Evolutionary conservation across 2,113 vertebrate species (phyloP), one percentile per base, ranked within the genome.

Genomic region (Leuciscus idus): DNA sequence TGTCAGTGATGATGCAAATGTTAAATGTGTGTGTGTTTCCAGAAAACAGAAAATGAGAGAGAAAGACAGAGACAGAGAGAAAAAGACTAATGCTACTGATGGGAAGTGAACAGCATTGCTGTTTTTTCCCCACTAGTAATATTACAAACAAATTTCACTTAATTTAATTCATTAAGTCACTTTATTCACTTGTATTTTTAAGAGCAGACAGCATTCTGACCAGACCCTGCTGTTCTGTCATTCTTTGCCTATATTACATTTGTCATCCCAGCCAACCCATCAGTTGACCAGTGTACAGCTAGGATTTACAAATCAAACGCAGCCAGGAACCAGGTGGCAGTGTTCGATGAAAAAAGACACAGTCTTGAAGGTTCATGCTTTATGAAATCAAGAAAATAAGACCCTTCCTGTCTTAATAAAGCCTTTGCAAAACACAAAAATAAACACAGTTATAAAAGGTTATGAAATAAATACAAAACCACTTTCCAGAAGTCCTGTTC

Each of bases 131-230:
- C 36, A 72, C 36, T 72, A 72, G 21, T 30, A 77, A 52, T 52
- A 36, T 79, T 36, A 33, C 21, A 30, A 62, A 33, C 33, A 62
- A 61, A 57, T 33, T 39, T n/a, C 30, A 61, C 26, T 72, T 43
- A n/a, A 72, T 77, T 59, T 6, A 79, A 59, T 79, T 39, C 0
- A 79, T n/a, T 43, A 79, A 13, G 33, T n/a, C 52, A 79, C 28
- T 79, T 33, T 61, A 80, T 61, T 39, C 57, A 61, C 57, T 80
- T 80, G 2, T 43, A 80, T 61, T 15, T 61, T 61, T 26, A 9
- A 23, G 59, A 62, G 21, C 57, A 80, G 55, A 10, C 33, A 39
- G 23, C 0, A 43, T 61, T 80, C 57, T 43, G 55, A 39, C 12
- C 57, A 80, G 57, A 80, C 57, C 55, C 55, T 43, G 36, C 21